Conservation (phyloP, 2,888 invertebrate genomes). For the Mantis religiosa region DNA sequence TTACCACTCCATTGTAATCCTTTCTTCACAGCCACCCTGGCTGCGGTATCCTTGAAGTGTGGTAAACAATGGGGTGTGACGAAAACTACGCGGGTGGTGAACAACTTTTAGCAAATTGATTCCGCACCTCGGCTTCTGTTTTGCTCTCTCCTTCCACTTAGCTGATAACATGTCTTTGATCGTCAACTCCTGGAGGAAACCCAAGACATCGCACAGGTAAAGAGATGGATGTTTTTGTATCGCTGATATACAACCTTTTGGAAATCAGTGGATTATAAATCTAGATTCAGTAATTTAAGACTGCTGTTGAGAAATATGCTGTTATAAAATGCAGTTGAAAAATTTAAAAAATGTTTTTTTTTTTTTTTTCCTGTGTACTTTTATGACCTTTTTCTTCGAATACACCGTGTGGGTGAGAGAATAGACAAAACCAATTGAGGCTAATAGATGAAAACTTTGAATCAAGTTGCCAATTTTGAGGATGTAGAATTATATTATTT, state of each 20-base stretch:
- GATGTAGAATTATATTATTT: too few species aligned
- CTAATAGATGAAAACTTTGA: too few species aligned
- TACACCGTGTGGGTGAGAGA: too few species aligned
- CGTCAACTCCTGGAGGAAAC: neutral
- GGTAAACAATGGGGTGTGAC: neutral
- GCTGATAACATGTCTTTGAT: neutral
- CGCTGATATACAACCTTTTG: neutral
- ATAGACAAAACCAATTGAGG: too few species aligned
- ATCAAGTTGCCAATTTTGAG: too few species aligned
- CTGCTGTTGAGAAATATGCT: too few species aligned
- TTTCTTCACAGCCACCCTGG: neutral
- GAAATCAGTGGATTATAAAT: neutral
- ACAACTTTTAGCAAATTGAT: neutral
- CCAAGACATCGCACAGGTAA: neutral
- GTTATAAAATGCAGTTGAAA: too few species aligned
- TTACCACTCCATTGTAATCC: neutral
- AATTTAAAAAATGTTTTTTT: too few species aligned
- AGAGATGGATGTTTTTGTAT: neutral
- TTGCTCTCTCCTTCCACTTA: neutral
- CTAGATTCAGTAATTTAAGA: too few species aligned
- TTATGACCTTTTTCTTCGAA: too few species aligned
- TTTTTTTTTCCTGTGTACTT: too few species aligned
- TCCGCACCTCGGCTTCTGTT: neutral
- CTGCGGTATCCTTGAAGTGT: neutral
- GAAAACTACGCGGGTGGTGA: neutral